phyloP scores from a whole-genome alignment of 2,113 vertebrate species.

The Melanerpes formicivorus region DNA sequence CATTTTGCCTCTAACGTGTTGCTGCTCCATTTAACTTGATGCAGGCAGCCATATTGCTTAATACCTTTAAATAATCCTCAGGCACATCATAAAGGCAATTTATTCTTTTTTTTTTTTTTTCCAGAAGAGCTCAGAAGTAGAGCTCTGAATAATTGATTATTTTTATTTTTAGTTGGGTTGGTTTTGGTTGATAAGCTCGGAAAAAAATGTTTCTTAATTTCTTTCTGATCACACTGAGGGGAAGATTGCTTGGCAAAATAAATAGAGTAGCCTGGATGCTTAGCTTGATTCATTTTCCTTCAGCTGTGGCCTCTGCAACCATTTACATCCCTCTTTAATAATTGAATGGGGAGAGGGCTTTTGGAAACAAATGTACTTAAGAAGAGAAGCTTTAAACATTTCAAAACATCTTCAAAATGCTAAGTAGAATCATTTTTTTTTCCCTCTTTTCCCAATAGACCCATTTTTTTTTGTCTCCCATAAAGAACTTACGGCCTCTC shows the following conservation, averaged over 20 bases:
- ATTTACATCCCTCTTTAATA: constrained; percentile 26
- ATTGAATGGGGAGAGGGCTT: not conserved
- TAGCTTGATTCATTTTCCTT: constrained; percentile 29
- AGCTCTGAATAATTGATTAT: constrained; percentile 41
- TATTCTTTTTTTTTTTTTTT: not conserved
- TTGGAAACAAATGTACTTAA: not conserved
- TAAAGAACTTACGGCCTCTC: not conserved
- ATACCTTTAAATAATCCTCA: constrained; percentile 36
- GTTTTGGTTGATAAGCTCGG: not conserved
- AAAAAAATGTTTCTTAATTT: constrained; percentile 32
- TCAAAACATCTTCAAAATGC: not conserved
- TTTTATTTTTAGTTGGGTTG: not conserved
- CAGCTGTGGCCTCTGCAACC: not conserved
- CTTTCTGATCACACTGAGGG: constrained; percentile 12
- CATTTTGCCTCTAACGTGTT: constrained; percentile 7
- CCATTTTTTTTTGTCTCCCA: not conserved
- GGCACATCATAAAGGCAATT: constrained; percentile 26
- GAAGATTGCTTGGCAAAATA: constrained; percentile 44
- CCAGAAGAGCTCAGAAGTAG: not conserved
- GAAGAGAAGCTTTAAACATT: not conserved
- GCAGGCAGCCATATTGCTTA: not conserved
- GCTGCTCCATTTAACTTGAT: constrained; percentile 12
- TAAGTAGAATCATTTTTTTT: not conserved
- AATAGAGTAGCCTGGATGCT: not conserved
- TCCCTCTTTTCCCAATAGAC: not conserved